Evolutionary conservation across 2,888 invertebrate species (phyloP), one percentile per base, ranked within the genome.

Genomic region (Achlya flavicornis): DNA sequence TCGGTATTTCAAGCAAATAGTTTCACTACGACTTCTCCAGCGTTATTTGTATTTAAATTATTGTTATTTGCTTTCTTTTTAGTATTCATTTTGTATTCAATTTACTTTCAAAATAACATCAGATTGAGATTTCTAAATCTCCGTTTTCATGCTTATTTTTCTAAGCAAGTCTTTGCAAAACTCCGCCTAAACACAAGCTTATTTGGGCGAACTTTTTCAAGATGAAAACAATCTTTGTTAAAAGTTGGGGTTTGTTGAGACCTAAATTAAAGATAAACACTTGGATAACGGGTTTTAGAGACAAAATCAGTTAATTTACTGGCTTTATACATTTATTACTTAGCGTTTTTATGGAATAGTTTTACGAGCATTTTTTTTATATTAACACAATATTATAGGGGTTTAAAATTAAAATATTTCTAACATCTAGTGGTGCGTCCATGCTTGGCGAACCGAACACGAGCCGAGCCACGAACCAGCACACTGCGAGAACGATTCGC

Each of bases 1-100:
- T 69, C 69, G 70, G 73, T 76, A 72, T 78, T 70, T 75, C 66
- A 72, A 68, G 63, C 66, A 46, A 67, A 68, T 72, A 63, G 65
- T 63, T 61, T 59, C 38, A 3, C 41, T 43, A 41, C 16, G 41
- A 53, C 53, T 53, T 53, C n/a, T 53, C 3, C 53, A 53, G 10
- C 19, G 53, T 53, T 8, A 53, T 53, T 53, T 53, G 53, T 53
- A 53, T 19, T 53, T 53, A 53, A 53, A 53, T 19, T 53, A 53
- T 53, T 19, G 53, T n/a, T 53, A 53, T 19, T 1, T 53, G 19
- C 19, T 16, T 53, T 53, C 53, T 8, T 53, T 53, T 53, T 53
- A 53, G 19, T 53, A 19, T 46, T 6, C 46, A 5, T 10, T 19
- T 19, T 53, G 53, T 53, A 48, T 48, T 48, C 48, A 48, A 16